Percentiles rank a stretch among this genome's conserved stretches.
These are phyloP conservation scores for Rhinolophus sinicus DNA, from an alignment of 2,113 vertebrate species.

Conservation along the genomic window DNA sequence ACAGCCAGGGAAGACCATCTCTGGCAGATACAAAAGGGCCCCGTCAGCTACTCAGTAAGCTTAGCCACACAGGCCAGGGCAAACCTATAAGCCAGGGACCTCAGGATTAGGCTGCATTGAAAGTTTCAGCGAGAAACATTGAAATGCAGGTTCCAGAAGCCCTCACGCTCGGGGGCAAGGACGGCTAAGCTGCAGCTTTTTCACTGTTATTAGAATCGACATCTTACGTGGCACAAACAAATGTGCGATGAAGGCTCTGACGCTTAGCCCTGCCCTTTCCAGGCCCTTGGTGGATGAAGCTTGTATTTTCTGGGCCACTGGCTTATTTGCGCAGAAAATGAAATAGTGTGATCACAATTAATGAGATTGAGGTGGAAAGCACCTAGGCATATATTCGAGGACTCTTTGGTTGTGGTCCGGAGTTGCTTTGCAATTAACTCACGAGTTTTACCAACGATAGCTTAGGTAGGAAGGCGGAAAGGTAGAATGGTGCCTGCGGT, in stretches of 20 bases:
- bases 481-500: accelerated
- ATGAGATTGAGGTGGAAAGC: background rate
- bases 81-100: background rate
- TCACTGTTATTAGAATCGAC: slow-evolving; percentile 42
- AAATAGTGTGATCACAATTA: background rate
- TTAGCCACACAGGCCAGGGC: background rate
- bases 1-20: background rate
- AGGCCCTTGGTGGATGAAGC: background rate
- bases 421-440: background rate
- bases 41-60: background rate
- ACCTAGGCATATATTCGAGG: background rate
- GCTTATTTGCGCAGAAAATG: slow-evolving; percentile 56
- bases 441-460: accelerated
- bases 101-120: background rate
- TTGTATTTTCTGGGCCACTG: background rate
- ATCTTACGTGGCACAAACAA: background rate
- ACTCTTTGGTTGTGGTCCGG: background rate
- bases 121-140: background rate
- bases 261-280: background rate
- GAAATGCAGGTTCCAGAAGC: slow-evolving; percentile 11
- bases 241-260: background rate
- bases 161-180: background rate
- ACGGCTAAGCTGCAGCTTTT: background rate
- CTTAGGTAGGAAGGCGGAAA: background rate
- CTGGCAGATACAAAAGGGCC: background rate